phyloP scores from a whole-genome alignment of 2,113 vertebrate species.

The Bufo bufo region DNA sequence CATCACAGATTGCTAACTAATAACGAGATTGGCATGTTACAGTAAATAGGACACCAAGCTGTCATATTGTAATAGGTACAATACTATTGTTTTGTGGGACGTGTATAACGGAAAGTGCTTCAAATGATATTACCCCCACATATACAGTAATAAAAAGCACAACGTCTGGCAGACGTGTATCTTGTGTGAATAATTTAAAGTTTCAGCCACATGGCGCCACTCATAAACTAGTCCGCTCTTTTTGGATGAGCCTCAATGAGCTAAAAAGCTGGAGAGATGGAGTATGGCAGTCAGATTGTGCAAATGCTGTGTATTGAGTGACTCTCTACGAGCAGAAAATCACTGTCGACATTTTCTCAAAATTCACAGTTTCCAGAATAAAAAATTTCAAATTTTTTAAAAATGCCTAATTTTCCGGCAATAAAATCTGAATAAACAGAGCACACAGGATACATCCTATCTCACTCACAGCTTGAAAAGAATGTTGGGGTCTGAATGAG shows the following conservation, averaged over 20 bases:
- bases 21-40: slow-evolving; percentile 58
- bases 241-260: not conserved
- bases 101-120: not conserved
- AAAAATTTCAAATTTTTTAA: not conserved
- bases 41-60: slow-evolving; percentile 60
- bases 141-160: slow-evolving; percentile 10
- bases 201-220: not conserved
- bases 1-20: slow-evolving; percentile 69
- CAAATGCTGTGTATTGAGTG: not conserved
- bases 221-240: not conserved
- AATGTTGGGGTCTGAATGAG: no score
- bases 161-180: not conserved
- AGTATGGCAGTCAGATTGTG: not conserved
- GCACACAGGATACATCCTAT: not conserved
- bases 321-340: not conserved
- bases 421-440: not conserved
- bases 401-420: not conserved
- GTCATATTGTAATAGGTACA: slow-evolving; percentile 49
- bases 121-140: not conserved
- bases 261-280: not conserved
- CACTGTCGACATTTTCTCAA: not conserved
- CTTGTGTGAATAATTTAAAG: not conserved
- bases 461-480: no score
- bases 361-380: not conserved
- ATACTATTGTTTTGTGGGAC: not conserved